Conservation (phyloP, 23 tunicate genomes). For the Clavelina lepadiformis region DNA sequence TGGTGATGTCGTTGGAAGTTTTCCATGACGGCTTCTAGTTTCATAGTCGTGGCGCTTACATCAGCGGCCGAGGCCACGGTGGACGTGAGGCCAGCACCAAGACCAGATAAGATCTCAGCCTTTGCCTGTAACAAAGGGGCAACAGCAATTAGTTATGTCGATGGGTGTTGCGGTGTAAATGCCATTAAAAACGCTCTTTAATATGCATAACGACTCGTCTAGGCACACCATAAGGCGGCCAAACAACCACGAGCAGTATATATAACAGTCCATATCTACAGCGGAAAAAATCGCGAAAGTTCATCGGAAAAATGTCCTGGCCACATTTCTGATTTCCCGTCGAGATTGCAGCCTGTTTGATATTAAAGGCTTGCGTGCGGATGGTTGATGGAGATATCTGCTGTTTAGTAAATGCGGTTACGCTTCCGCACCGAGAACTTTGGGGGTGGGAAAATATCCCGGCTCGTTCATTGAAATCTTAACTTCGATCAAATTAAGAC, state of each 20-base stretch:
- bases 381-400: constrained; percentile 16
- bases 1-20: constrained; percentile 79
- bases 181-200: too few species aligned
- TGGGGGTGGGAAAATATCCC: too few species aligned
- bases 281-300: not conserved
- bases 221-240: too few species aligned
- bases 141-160: too few species aligned
- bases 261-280: not conserved
- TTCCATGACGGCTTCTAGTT: constrained; percentile 95
- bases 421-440: too few species aligned
- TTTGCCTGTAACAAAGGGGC: constrained; percentile 35
- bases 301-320: too few species aligned
- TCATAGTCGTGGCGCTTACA: constrained; percentile 43
- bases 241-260: not conserved
- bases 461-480: not conserved
- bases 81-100: constrained; percentile 47
- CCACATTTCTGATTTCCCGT: too few species aligned
- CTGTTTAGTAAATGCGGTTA: constrained; percentile 34
- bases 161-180: too few species aligned
- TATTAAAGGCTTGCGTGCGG: constrained; percentile 31
- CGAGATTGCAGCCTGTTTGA: too few species aligned
- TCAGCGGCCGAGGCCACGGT: constrained; percentile 23
- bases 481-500: not conserved
- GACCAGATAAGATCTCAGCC: constrained; percentile 63
- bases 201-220: too few species aligned